phyloP scores from a whole-genome alignment of 2,888 invertebrate genomes.

The Anarsia innoxiella region DNA sequence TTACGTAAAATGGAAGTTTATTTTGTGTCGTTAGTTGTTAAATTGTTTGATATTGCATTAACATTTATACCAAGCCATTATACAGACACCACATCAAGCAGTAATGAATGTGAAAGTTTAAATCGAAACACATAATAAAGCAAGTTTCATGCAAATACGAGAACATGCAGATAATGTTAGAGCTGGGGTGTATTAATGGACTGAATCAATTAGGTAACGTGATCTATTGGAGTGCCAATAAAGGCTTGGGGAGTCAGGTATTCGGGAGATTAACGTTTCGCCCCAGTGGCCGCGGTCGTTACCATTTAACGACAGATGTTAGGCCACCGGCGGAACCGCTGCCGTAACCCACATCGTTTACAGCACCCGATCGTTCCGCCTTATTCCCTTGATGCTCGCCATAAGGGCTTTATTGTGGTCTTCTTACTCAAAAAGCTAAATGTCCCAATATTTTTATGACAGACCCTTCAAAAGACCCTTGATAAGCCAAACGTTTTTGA shows the following conservation, averaged over 20 bases:
- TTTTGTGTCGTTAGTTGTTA: too few relatives aligned
- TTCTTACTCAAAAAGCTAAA: slow-evolving; percentile 28
- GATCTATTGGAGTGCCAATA: slow-evolving; percentile 37
- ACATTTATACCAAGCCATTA: too few relatives aligned
- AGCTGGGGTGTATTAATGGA: slow-evolving; percentile 15
- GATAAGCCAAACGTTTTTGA: too few relatives aligned
- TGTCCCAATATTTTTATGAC: slow-evolving; percentile 24
- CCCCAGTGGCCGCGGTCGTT: slow-evolving; percentile 40
- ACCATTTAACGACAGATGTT: slow-evolving; percentile 42
- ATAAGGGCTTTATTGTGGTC: slow-evolving; percentile 47
- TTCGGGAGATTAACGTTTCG: slow-evolving; percentile 40
- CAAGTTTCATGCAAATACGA: slow-evolving; percentile 29
- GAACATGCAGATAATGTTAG: slow-evolving; percentile 24
- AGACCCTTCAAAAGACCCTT: background rate
- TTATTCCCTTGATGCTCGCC: slow-evolving; percentile 42
- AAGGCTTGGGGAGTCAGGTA: slow-evolving; percentile 37
- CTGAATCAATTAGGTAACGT: slow-evolving; percentile 28
- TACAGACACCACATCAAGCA: too few relatives aligned
- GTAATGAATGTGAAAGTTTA: too few relatives aligned
- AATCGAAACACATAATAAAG: too few relatives aligned
- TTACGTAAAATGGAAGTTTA: too few relatives aligned
- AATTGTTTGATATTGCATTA: too few relatives aligned
- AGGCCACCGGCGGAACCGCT: slow-evolving; percentile 36
- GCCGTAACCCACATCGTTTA: slow-evolving; percentile 46
- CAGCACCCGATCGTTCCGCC: slow-evolving; percentile 42